Evolutionary conservation across 2,888 invertebrate species (phyloP), one percentile per base, ranked within the genome.

Genomic region (Agrochola circellaris): DNA sequence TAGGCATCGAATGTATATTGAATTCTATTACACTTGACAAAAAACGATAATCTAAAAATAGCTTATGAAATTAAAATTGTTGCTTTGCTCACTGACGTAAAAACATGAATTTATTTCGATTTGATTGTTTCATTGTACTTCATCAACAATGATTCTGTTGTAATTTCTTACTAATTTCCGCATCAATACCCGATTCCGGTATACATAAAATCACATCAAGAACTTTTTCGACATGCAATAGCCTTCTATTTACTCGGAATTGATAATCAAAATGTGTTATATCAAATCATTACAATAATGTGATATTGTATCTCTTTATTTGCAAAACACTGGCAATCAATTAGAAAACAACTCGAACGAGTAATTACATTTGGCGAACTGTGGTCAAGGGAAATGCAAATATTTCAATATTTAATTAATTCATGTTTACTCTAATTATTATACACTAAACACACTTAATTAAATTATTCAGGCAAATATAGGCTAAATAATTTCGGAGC

Each of bases 301-400:
- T 30, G 38, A 48, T n/a, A 48, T 0, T 62, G 11, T 11, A 42
- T 60, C 42, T 79, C 26, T 23, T n/a, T 5, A 67, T 77, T 77
- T 67, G 13, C 11, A 34, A 51, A 23, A 56, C n/a, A 15, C 68
- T 64, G 42, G n/a, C 42, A 64, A 54, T 78, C 4, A 62, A 64
- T 51, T 58, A 45, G 56, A 38, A 58, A 72, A 77, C 30, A 30
- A 68, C 45, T 42, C 5, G 30, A 56, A 58, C 48, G 65, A 42
- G 8, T 68, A 30, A 65, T 61, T 69, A 64, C 7, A 54, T 45
- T 67, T 34, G 62, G n/a, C 51, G 7, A 60, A 56, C 67, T 78
- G 78, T 56, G 84, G 84, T 81, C 23, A 54, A 51, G 54, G 23
- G 45, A 79, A 79, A 54, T 23, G 15, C 23, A 82, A 69, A 77